Percentiles rank a stretch among this genome's conserved stretches.
Evolutionary conservation across 1,140 invertebrate genomes (phyloP).

Genomic region (Penaeus indicus): DNA sequence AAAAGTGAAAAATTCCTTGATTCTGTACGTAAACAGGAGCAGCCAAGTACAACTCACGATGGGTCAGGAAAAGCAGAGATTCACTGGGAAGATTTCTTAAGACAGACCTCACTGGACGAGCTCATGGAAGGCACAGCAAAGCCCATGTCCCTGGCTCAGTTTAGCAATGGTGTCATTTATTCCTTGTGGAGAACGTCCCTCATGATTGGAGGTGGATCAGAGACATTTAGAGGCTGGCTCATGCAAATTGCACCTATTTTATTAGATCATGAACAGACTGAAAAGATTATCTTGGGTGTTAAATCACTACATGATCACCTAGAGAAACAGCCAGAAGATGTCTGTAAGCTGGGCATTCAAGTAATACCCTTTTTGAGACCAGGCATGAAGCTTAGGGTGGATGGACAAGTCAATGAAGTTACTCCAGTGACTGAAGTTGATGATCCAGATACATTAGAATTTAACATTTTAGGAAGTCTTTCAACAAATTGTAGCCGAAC

Average conservation of each 20-base stretch:
- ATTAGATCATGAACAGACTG: conserved; percentile 17
- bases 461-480: too few species aligned
- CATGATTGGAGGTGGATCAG: conserved; percentile 24
- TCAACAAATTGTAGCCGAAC: too few species aligned
- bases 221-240: conserved; percentile 35
- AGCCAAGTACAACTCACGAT: background rate
- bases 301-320: conserved; percentile 34
- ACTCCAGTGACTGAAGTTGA: too few species aligned
- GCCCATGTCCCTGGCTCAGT: conserved; percentile 10
- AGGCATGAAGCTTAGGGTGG: too few species aligned
- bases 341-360: conserved; percentile 22
- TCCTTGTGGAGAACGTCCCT: conserved; percentile 33
- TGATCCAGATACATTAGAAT: too few species aligned
- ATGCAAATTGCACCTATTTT: conserved; percentile 35
- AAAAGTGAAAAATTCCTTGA: too few species aligned
- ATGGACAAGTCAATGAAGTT: too few species aligned
- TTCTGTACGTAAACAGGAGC: background rate
- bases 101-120: conserved; percentile 21
- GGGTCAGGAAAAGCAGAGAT: background rate
- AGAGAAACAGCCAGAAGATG: conserved; percentile 39
- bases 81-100: conserved; percentile 40
- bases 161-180: conserved; percentile 44
- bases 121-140: conserved; percentile 31
- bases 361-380: background rate
- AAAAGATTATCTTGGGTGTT: conserved; percentile 15